Percentiles rank a stretch among this genome's conserved stretches.
phyloP scores from a whole-genome alignment of 2,888 invertebrate genomes.

The Prosopocoilus inquinatus region DNA sequence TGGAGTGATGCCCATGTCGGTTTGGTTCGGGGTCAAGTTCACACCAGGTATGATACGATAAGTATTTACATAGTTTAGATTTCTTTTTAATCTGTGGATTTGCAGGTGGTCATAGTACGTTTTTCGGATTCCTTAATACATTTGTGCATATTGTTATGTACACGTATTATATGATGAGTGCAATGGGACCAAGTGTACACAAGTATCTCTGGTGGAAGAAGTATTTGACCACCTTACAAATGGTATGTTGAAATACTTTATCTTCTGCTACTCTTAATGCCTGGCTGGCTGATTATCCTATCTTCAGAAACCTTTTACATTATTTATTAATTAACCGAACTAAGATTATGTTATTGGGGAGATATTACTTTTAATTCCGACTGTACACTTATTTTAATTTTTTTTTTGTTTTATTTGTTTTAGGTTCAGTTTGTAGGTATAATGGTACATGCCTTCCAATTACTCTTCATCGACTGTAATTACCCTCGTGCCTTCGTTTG shows the following conservation, averaged over 20 bases:
- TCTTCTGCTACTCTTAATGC: not conserved
- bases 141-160: constrained; percentile 99
- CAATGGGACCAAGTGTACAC: constrained; percentile 83
- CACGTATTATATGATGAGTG: constrained; percentile 86
- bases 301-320: not conserved
- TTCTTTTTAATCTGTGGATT: constrained; percentile 13
- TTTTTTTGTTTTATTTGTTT: constrained; percentile 29
- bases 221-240: constrained; percentile 88
- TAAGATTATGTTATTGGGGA: not conserved
- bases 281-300: not conserved
- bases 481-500: constrained; percentile 92
- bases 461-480: constrained; percentile 87
- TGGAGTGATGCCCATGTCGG: constrained; percentile 95
- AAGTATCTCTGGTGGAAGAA: constrained; percentile 95
- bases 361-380: not conserved
- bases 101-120: constrained; percentile 90
- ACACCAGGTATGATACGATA: constrained; percentile 70
- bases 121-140: constrained; percentile 91
- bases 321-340: not conserved
- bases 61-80: constrained; percentile 6
- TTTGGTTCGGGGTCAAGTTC: constrained; percentile 96
- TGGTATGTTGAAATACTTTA: constrained; percentile 58
- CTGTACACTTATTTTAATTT: not conserved
- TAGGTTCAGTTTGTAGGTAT: constrained; percentile 87
- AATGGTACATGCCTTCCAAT: constrained; percentile 90